A percentile compares a stretch with the other conserved stretches of the same genome.
phyloP scores from a whole-genome alignment of 2,113 vertebrate genomes.

The Myocastor coypus region DNA sequence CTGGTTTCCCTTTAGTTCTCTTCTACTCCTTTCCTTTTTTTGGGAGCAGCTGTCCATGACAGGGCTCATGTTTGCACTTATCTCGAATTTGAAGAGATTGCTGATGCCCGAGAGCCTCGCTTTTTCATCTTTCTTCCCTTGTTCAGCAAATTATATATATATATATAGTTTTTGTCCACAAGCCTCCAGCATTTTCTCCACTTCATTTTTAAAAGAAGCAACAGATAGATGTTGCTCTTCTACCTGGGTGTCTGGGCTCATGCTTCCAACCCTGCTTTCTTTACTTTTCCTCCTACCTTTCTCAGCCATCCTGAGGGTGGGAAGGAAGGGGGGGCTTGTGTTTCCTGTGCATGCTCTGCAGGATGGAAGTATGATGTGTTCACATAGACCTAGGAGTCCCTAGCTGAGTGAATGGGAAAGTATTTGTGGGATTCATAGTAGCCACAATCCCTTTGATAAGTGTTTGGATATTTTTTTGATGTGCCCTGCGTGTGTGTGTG shows the following conservation, averaged over 20 bases:
- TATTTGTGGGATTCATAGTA: slow-evolving; percentile 49
- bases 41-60: slow-evolving; percentile 79
- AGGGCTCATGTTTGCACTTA: slow-evolving; percentile 83
- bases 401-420: slow-evolving; percentile 65
- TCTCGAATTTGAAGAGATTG: slow-evolving; percentile 85
- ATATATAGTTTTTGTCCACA: slow-evolving; percentile 75
- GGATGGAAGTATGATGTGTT: slow-evolving; percentile 67
- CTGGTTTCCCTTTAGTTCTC: slow-evolving; percentile 68
- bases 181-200: slow-evolving; percentile 66
- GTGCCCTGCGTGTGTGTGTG: slow-evolving; percentile 47
- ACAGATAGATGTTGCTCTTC: slow-evolving; percentile 79
- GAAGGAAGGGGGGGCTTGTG: slow-evolving; percentile 6
- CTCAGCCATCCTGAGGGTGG: slow-evolving; percentile 56
- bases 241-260: slow-evolving; percentile 68
- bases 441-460: slow-evolving; percentile 61
- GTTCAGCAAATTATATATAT: slow-evolving; percentile 64
- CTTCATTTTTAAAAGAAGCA: slow-evolving; percentile 70
- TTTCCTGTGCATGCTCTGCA: slow-evolving; percentile 75
- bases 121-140: slow-evolving; percentile 82
- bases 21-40: slow-evolving; percentile 67
- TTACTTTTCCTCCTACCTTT: slow-evolving; percentile 65
- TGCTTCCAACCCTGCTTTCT: slow-evolving; percentile 47
- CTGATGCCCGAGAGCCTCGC: slow-evolving; percentile 85
- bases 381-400: slow-evolving; percentile 56
- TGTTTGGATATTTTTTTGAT: slow-evolving; percentile 76